A percentile compares a stretch with the other conserved stretches of the same genome.
These are phyloP conservation scores for Sebastes hopkinsi DNA, from an alignment of 2,797 vertebrate genomes.

Conservation along the genomic window DNA sequence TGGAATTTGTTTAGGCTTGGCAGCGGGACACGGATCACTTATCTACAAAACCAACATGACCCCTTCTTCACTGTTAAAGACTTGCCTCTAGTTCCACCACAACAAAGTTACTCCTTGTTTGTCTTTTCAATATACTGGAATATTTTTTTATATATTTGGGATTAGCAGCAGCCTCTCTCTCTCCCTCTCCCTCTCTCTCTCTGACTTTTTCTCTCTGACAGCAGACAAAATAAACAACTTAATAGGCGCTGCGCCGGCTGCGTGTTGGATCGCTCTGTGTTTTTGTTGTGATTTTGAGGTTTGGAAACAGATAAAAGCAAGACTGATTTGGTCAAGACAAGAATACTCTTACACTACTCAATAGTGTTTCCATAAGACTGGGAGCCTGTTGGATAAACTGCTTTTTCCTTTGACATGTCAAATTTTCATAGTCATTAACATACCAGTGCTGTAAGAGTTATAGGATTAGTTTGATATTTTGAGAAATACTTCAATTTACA, in stretches of 20 bases:
- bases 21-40: slow-evolving; percentile 79
- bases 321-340: slow-evolving; percentile 62
- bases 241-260: slow-evolving; percentile 63
- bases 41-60: slow-evolving; percentile 83
- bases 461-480: background rate
- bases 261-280: slow-evolving; percentile 62
- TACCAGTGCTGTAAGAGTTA: background rate
- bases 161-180: slow-evolving; percentile 22
- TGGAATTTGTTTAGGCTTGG: slow-evolving; percentile 87
- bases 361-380: slow-evolving; percentile 50
- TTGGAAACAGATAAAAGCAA: slow-evolving; percentile 69
- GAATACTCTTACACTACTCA: slow-evolving; percentile 54
- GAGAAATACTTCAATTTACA: background rate
- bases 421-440: slow-evolving; percentile 26
- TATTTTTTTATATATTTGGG: slow-evolving; percentile 37
- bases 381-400: slow-evolving; percentile 12
- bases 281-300: slow-evolving; percentile 75
- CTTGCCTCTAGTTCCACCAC: slow-evolving; percentile 60
- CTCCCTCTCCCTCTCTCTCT: slow-evolving; percentile 1
- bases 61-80: slow-evolving; percentile 70
- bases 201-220: slow-evolving; percentile 62
- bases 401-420: slow-evolving; percentile 13
- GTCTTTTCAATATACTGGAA: slow-evolving; percentile 70
- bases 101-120: slow-evolving; percentile 79
- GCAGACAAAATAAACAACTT: slow-evolving; percentile 84